Evolutionary conservation across 2,888 invertebrate genomes (phyloP).

Genomic region (Pseudococcus viburni): DNA sequence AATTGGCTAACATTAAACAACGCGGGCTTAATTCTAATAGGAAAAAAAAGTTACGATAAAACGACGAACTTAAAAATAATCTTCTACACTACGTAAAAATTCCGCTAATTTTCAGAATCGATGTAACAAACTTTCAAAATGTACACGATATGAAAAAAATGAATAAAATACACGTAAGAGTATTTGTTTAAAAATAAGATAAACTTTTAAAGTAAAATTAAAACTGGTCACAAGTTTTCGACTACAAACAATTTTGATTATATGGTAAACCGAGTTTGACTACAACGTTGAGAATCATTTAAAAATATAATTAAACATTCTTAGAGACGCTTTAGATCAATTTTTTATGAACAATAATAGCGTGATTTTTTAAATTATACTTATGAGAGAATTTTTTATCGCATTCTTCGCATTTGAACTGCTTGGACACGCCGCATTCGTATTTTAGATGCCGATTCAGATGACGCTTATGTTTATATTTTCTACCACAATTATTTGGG

Average conservation of each 20-base stretch:
- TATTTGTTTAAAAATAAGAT: neutral
- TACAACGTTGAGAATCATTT: neutral
- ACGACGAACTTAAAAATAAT: neutral
- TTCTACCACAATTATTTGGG: slow-evolving; percentile 65
- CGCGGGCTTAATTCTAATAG: slow-evolving; percentile 10
- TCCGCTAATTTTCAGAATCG: neutral
- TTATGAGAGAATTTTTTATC: slow-evolving; percentile 66
- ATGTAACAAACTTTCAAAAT: neutral
- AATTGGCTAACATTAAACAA: neutral
- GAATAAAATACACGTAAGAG: neutral
- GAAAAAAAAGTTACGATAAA: neutral
- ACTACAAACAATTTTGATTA: slow-evolving; percentile 1
- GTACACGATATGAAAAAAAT: neutral
- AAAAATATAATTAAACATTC: neutral
- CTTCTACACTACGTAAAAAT: neutral
- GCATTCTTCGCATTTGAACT: slow-evolving; percentile 67
- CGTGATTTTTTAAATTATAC: slow-evolving; percentile 67
- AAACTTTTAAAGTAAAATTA: neutral
- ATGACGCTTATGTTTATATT: slow-evolving; percentile 60
- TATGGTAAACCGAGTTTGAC: slow-evolving; percentile 22
- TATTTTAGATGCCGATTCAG: slow-evolving; percentile 67
- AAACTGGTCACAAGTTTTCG: neutral
- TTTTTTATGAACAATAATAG: slow-evolving; percentile 67
- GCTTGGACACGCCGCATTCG: slow-evolving; percentile 67
- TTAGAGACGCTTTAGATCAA: slow-evolving; percentile 42